Conservation (phyloP, 64 coral and sea anemone species). For the Montipora sp. region DNA sequence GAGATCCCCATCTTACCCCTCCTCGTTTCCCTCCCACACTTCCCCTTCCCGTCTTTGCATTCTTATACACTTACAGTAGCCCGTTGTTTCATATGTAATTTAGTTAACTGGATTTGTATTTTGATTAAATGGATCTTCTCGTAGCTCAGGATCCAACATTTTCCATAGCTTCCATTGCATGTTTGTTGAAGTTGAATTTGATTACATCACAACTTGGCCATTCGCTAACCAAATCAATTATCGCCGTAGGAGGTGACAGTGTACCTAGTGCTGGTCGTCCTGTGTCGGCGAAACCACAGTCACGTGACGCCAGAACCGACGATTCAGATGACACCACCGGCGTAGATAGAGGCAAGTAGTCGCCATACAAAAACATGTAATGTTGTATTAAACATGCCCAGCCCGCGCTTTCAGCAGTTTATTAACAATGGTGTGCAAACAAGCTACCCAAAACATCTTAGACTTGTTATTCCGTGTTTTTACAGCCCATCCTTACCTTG, state of each 20-base stretch:
- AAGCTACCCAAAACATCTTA: neutral
- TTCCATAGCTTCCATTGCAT: too few relatives aligned
- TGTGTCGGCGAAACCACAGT: constrained; percentile 35
- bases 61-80: neutral
- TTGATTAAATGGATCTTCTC: too few relatives aligned
- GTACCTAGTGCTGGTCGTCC: neutral
- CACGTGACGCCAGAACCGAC: neutral
- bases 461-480: neutral
- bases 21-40: neutral
- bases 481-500: neutral
- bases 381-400: neutral
- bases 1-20: neutral
- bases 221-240: neutral
- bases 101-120: too few relatives aligned
- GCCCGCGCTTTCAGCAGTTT: too few relatives aligned
- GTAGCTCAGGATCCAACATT: too few relatives aligned
- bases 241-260: neutral
- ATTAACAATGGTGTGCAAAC: too few relatives aligned
- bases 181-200: neutral
- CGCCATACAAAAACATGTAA: neutral
- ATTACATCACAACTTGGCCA: too few relatives aligned
- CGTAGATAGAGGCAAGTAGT: neutral
- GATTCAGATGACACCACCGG: neutral
- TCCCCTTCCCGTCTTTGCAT: neutral
- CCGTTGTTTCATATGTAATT: too few relatives aligned